Percentiles rank a stretch among this genome's conserved stretches.
Conservation (phyloP, 2,113 vertebrate genomes). For the Geococcyx californianus region DNA sequence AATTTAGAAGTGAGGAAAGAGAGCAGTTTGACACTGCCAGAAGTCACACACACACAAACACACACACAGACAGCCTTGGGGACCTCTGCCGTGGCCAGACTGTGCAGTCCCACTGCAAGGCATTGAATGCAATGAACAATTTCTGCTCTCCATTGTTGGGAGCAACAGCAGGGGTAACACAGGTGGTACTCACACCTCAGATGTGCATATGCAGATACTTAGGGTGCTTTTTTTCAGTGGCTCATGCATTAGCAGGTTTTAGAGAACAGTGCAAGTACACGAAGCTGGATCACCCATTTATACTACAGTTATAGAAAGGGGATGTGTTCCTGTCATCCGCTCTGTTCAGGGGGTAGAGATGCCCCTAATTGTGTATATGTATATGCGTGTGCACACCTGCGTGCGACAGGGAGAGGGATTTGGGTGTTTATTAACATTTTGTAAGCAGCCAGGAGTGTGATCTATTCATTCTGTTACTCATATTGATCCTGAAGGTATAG, state of each 20-base stretch:
- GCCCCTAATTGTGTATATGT: too few species aligned
- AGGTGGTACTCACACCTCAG: not conserved
- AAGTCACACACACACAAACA: not conserved
- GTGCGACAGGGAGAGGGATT: not conserved
- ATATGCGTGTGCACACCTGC: not conserved
- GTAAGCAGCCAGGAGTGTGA: not conserved
- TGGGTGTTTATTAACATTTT: not conserved
- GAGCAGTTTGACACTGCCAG: not conserved
- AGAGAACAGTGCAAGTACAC: not conserved
- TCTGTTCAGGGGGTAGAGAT: not conserved
- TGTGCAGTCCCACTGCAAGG: fast-evolving
- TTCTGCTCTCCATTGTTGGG: not conserved
- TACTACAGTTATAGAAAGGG: not conserved
- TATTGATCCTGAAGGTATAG: constrained; percentile 26
- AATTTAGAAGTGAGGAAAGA: not conserved
- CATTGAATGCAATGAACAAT: not conserved
- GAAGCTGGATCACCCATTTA: not conserved
- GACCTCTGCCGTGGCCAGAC: not conserved
- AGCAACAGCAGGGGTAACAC: too few species aligned
- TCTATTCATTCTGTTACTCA: not conserved
- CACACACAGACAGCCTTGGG: not conserved
- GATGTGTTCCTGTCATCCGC: fast-evolving
- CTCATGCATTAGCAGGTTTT: not conserved
- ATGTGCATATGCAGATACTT: not conserved
- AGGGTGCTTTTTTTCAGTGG: not conserved